Conservation (phyloP, 2,888 invertebrate species). For the Teleogryllus oceanicus region DNA sequence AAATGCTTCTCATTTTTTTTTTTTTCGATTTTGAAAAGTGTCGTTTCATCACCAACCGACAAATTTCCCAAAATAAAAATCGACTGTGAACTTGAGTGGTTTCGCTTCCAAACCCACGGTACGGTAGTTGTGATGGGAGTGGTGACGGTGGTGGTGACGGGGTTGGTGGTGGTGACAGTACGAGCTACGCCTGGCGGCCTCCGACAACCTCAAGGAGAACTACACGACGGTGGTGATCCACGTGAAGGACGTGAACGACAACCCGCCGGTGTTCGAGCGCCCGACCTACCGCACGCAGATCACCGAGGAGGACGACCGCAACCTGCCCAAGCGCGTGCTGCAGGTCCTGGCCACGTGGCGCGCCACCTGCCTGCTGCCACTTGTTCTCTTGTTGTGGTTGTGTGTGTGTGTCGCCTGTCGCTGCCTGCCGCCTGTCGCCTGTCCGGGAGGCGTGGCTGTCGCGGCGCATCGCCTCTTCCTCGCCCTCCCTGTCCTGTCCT, state of each 20-base stretch:
- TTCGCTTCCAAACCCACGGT: not conserved
- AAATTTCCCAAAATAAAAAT: not conserved
- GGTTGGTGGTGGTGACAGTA: constrained; percentile 60
- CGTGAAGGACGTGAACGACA: constrained; percentile 97
- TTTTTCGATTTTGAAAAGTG: no score
- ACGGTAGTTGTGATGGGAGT: not conserved
- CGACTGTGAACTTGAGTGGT: not conserved
- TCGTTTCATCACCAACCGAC: no score
- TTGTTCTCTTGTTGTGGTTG: not conserved
- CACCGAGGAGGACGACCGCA: constrained; percentile 92
- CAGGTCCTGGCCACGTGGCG: constrained; percentile 56
- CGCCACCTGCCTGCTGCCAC: not conserved
- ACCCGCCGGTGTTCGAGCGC: constrained; percentile 93
- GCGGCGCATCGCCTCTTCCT: no score
- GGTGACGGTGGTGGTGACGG: constrained; percentile 65
- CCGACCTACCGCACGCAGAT: constrained; percentile 93
- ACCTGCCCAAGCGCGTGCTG: constrained; percentile 87
- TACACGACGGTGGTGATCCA: constrained; percentile 95
- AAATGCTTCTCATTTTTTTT: no score
- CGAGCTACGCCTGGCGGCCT: constrained; percentile 89
- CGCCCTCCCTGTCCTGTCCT: no score
- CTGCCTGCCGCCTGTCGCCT: not conserved
- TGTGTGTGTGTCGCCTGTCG: not conserved
- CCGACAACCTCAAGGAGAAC: constrained; percentile 95
- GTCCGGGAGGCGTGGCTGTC: no score